phyloP scores from a whole-genome alignment of 1,140 invertebrate genomes.

The Papilio dardanus region DNA sequence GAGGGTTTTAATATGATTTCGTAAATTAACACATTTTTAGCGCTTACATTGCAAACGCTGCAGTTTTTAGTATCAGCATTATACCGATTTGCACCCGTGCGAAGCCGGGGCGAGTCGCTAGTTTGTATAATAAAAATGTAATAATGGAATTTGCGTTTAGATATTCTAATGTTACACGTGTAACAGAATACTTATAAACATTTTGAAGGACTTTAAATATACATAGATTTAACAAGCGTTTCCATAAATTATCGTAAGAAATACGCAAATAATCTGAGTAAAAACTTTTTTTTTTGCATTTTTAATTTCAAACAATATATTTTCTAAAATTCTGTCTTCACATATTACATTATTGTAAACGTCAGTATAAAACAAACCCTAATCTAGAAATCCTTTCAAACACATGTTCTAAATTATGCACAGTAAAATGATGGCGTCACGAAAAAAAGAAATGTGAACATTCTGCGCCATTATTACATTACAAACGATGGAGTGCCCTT shows the following conservation, averaged over 20 bases:
- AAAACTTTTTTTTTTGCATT: background rate
- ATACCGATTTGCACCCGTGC: too few species aligned
- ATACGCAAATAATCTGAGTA: background rate
- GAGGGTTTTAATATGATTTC: too few species aligned
- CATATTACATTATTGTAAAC: too few species aligned
- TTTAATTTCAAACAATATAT: too few species aligned
- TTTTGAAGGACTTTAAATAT: conserved; percentile 26
- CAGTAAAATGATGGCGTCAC: conserved; percentile 41
- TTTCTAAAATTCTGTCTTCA: too few species aligned
- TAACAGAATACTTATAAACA: conserved; percentile 34
- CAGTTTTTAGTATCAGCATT: too few species aligned
- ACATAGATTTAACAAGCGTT: conserved; percentile 14
- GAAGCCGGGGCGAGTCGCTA: too few species aligned
- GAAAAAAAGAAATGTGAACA: conserved; percentile 61
- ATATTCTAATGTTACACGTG: conserved; percentile 36
- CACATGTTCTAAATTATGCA: conserved; percentile 47
- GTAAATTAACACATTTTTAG: conserved; percentile 38
- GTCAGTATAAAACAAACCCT: background rate
- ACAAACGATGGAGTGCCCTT: conserved; percentile 76
- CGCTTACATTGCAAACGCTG: too few species aligned
- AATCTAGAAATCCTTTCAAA: conserved; percentile 28
- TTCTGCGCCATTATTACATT: conserved; percentile 79
- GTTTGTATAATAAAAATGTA: conserved; percentile 40
- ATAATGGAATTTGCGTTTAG: conserved; percentile 39
- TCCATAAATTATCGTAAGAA: background rate